These are phyloP conservation scores for Agrotis ipsilon DNA, from an alignment of 2,888 invertebrate species.

Conservation along the genomic window DNA sequence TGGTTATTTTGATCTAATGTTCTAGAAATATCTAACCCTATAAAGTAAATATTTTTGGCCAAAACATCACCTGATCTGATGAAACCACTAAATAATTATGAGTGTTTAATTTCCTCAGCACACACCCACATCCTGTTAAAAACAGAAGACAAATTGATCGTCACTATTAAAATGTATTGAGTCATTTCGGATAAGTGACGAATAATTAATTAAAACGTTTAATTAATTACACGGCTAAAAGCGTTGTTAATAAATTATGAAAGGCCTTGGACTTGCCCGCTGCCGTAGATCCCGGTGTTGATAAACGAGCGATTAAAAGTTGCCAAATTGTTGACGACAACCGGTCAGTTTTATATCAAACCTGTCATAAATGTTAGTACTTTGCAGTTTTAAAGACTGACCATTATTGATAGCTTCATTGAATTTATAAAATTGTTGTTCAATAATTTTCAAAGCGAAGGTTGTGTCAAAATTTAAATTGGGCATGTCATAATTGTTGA, in stretches of 20 bases:
- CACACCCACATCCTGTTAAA: constrained; percentile 33
- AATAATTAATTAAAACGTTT: constrained; percentile 63
- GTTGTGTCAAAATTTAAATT: too few relatives aligned
- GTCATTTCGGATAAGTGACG: constrained; percentile 57
- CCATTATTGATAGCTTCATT: too few relatives aligned
- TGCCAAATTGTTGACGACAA: not conserved
- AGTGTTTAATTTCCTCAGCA: constrained; percentile 11
- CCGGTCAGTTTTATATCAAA: too few relatives aligned
- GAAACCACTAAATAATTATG: not conserved
- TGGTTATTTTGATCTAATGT: too few relatives aligned
- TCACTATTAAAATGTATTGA: constrained; percentile 46
- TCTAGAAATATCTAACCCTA: too few relatives aligned
- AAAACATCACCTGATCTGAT: too few relatives aligned
- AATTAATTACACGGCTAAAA: constrained; percentile 61
- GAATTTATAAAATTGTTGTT: too few relatives aligned
- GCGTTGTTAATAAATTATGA: constrained; percentile 63
- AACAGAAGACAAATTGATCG: constrained; percentile 46
- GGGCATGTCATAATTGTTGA: too few relatives aligned
- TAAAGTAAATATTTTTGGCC: too few relatives aligned
- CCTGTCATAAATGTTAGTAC: not conserved
- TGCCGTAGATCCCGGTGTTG: constrained; percentile 4
- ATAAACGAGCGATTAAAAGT: constrained; percentile 24
- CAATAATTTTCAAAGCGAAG: too few relatives aligned
- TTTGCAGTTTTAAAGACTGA: not conserved
- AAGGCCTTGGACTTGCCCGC: constrained; percentile 45